These are phyloP conservation scores for Ophiodon elongatus DNA, from an alignment of 2,113 vertebrate genomes.

Conservation along the genomic window DNA sequence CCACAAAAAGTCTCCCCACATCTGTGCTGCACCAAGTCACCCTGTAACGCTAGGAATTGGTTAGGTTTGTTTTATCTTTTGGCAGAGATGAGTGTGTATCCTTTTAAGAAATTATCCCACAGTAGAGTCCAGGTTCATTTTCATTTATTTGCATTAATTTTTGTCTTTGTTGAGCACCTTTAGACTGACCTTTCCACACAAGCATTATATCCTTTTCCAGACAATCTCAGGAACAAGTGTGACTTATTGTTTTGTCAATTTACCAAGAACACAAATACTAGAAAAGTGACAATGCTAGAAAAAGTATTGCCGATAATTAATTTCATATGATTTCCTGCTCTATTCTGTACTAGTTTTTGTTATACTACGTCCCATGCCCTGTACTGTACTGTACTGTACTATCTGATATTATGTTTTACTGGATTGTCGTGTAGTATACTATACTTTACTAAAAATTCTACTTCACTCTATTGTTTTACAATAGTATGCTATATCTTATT, in stretches of 20 bases:
- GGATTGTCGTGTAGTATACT: neutral
- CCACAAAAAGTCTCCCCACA: constrained; percentile 43
- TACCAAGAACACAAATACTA: neutral
- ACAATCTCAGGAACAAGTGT: neutral
- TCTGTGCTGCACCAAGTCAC: constrained; percentile 39
- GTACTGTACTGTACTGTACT: neutral
- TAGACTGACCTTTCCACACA: neutral
- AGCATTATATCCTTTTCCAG: neutral
- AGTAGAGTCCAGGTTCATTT: neutral
- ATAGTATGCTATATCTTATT: neutral
- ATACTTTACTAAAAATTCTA: neutral
- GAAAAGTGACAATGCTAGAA: neutral
- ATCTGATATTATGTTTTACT: neutral
- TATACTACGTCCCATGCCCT: too few relatives aligned
- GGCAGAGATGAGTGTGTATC: neutral
- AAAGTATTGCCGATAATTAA: neutral
- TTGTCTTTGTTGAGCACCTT: neutral
- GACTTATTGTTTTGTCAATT: neutral
- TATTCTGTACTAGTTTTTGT: neutral
- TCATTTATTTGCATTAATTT: neutral
- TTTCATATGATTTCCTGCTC: neutral
- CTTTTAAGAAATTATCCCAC: constrained; percentile 4
- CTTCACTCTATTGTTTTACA: neutral
- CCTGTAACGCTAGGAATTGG: constrained; percentile 9
- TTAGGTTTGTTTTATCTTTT: constrained; percentile 25